These are phyloP conservation scores for Cyprinodon variegatus DNA, from an alignment of 2,113 vertebrate genomes.

Conservation along the genomic window DNA sequence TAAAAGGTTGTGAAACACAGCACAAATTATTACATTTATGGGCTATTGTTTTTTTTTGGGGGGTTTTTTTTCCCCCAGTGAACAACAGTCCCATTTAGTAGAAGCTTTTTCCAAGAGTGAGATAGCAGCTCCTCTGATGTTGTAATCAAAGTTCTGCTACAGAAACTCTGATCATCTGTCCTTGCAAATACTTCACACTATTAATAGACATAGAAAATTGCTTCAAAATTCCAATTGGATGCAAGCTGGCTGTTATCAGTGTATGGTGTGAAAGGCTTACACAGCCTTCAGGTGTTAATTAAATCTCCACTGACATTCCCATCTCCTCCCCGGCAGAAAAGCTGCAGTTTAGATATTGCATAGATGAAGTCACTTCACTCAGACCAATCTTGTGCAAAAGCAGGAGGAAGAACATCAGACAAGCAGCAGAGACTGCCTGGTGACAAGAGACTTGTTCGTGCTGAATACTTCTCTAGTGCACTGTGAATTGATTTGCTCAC, in stretches of 20 bases:
- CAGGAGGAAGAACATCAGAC: constrained; percentile 30
- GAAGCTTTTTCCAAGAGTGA: constrained; percentile 43
- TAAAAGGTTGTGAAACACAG: constrained; percentile 43
- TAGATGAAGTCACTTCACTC: constrained; percentile 59
- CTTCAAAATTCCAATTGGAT: constrained; percentile 56
- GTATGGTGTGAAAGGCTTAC: constrained; percentile 55
- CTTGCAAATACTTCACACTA: constrained; percentile 60
- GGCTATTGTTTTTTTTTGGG: not conserved
- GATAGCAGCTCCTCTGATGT: constrained; percentile 57
- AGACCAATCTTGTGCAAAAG: constrained; percentile 58
- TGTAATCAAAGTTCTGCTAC: constrained; percentile 69
- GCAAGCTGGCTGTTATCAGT: constrained; percentile 62
- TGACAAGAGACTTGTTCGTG: constrained; percentile 58
- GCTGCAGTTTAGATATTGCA: constrained; percentile 53
- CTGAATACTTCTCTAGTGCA: constrained; percentile 59
- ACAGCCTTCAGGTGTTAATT: constrained; percentile 73
- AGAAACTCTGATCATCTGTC: constrained; percentile 61
- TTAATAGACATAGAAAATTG: constrained; percentile 64
- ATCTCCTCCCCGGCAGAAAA: constrained; percentile 60
- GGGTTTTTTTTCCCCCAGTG: constrained; percentile 25
- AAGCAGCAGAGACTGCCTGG: constrained; percentile 19
- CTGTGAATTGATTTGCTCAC: constrained; percentile 76
- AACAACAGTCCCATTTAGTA: constrained; percentile 37
- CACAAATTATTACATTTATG: constrained; percentile 58
- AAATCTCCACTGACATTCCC: constrained; percentile 72